Base-by-base conservation (phyloP, 1,140 invertebrate genomes). In the Eupristina koningsbergeri region DNA sequence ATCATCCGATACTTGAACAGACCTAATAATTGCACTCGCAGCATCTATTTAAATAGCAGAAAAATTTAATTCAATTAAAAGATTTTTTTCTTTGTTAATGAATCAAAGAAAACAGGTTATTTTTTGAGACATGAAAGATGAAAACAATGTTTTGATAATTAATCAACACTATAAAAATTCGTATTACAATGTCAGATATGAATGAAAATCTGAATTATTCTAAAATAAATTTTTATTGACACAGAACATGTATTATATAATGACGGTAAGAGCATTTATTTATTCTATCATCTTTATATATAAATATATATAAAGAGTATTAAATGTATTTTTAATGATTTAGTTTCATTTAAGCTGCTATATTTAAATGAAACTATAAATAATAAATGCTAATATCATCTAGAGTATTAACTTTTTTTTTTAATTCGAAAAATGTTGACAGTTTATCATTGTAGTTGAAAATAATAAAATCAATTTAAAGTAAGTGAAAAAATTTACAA, bases 351-450 rank as follows among this genome's bases (percentile, higher is more conserved):
- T 26, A 7, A 47, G 41, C 7, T 50, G 69, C 29, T 79, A 29
- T 45, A 79, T 79, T 79, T 67, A 8, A 45, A 47, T 67, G 9
- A 50, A 67, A 67, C 29, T 22, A n/a, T n/a, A n/a, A n/a, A n/a
- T n/a, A n/a, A n/a, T n/a, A n/a, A n/a, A n/a, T n/a, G n/a, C n/a
- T n/a, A n/a, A n/a, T n/a, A n/a, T n/a, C n/a, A n/a, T n/a, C n/a
- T n/a, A n/a, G n/a, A n/a, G n/a, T n/a, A n/a, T n/a, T n/a, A n/a
- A n/a, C n/a, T n/a, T n/a, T n/a, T n/a, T n/a, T n/a, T n/a, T n/a
- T n/a, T n/a, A n/a, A n/a, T n/a, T n/a, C n/a, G n/a, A n/a, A n/a
- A n/a, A n/a, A n/a, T n/a, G n/a, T n/a, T n/a, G n/a, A n/a, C n/a
- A n/a, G n/a, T n/a, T n/a, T n/a, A n/a, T n/a, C n/a, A n/a, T n/a